Evolutionary conservation across 2,888 invertebrate species (phyloP), one percentile per base, ranked within the genome.

Genomic region (Ceraclea dissimilis): DNA sequence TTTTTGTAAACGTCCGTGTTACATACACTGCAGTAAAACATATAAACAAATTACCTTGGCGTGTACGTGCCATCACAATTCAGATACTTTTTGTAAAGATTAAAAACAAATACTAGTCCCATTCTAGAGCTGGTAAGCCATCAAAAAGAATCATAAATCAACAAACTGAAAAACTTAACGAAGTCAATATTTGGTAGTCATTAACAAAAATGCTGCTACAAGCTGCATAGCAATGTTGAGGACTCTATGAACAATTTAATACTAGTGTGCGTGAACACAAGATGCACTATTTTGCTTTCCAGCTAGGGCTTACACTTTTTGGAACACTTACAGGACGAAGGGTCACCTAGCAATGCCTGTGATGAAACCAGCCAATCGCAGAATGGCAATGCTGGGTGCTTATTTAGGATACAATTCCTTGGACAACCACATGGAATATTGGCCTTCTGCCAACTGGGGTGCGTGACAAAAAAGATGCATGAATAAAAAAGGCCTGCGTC

Each of bases 401-500:
- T 73, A 73, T 67, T 72, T 78, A 76, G 78, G 77, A 62, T 77
- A 76, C 71, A 76, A 76, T 69, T 75, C 80, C 58, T 71, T 80
- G 64, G 74, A 77, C 65, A 70, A 78, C 66, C 76, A 75, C 64
- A 75, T 80, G 79, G 79, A 81, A 67, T 75, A 76, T 70, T 79
- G 81, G 79, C 79, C 79, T 63, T 69, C 72, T 69, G 80, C 80
- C 63, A 79, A 80, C 71, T 81, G 81, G 81, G 81, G 81, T 81
- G 79, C 74, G 80, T 81, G 34, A 46, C 17, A 46, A 50, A 46
- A 18, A 46, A 54, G 44, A 51, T 47, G 53, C 26, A 54, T 22
- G 20, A 43, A 6, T 33, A 47, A 43, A 57, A 55, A 47, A 47
- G 13, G 2, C 26, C 51, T 43, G 55, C 51, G 51, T 20, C 55